A percentile compares a stretch with the other conserved stretches of the same genome.
These are phyloP conservation scores for Hucho hucho DNA, from an alignment of 2,113 vertebrate species.

Conservation along the genomic window DNA sequence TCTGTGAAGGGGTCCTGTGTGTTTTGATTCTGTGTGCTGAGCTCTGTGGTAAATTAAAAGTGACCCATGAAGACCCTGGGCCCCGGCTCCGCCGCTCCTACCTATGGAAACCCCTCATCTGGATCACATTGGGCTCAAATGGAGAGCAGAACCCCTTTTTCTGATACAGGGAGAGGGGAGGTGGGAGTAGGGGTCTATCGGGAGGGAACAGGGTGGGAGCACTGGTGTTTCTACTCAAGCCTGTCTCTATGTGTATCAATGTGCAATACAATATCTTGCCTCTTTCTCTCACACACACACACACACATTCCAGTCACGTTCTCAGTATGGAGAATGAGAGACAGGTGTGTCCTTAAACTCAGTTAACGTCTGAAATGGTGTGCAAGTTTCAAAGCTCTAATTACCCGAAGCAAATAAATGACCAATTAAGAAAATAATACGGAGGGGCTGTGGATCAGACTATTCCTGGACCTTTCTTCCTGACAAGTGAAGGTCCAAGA, in stretches of 20 bases:
- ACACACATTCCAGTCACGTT: not conserved
- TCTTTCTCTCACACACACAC: not conserved
- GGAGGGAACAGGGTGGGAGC: not conserved
- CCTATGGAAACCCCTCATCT: conserved; percentile 64
- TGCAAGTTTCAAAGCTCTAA: not conserved
- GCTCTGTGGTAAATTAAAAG: conserved; percentile 71
- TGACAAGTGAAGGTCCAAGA: no score
- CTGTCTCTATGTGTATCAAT: conserved; percentile 4
- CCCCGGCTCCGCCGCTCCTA: conserved; percentile 55
- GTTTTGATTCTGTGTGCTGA: conserved; percentile 50
- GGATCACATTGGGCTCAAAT: conserved; percentile 64
- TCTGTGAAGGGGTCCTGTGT: conserved; percentile 51
- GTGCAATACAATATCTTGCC: conserved; percentile 3
- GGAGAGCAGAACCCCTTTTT: conserved; percentile 44
- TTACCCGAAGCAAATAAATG: not conserved
- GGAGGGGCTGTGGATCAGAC: not conserved
- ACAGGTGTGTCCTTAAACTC: not conserved
- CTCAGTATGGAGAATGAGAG: not conserved
- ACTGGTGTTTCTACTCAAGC: conserved; percentile 4
- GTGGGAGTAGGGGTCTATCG: not conserved
- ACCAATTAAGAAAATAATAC: not conserved
- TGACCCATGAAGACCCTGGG: conserved; percentile 72
- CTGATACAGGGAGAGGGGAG: conserved; percentile 25
- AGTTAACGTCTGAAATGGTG: not conserved
- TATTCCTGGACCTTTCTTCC: not conserved